Base-by-base conservation (phyloP, 2,113 vertebrate genomes). In the Rhinoptilus africanus region DNA sequence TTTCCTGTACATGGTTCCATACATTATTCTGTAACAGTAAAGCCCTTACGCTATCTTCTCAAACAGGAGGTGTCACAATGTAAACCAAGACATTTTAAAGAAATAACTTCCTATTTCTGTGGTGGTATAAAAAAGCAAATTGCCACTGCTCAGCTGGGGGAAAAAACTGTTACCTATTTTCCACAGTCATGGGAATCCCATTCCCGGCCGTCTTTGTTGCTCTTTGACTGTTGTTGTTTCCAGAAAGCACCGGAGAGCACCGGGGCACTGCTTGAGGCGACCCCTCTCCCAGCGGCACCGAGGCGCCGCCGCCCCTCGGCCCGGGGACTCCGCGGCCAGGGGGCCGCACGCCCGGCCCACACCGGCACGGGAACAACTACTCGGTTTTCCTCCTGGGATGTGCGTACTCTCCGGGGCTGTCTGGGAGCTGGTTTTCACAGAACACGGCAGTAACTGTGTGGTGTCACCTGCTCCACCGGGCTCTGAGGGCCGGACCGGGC, bases 361-460 rank as follows among this genome's bases (percentile, higher is more conserved):
- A 0, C 15, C 26, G 10, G 51, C 30, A 41, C 64, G 37, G 51
- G 51, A 68, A 9, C 32, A 41, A 50, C 22, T 26, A 3, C 4
- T 8, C 0, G 16, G 10, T 23, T 48, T 47, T 26, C 39, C 28
- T 10, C 15, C 20, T n/a, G 43, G 28, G 37, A 41, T 20, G 3
- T 26, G 22, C 62, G 6, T 8, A 13, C 15, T 24, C 48, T 60
- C 35, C 32, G 21, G 53, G 35, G 16, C 54, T 45, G 12, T 39
- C 39, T 39, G 11, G 5, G 5, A 2, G n/a, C 47, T 85, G 26
- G 4, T 53, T 68, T 66, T 35, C 84, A 79, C 48, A 20, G 19
- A 51, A 12, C 10, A 6, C 3, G 48, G 4, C 32, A 41, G 6
- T 0, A n/a, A 27, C 50, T 30, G 2, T 27, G 47, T 4, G 10